Conservation (phyloP, 2,113 vertebrate species). For the Solea solea region DNA sequence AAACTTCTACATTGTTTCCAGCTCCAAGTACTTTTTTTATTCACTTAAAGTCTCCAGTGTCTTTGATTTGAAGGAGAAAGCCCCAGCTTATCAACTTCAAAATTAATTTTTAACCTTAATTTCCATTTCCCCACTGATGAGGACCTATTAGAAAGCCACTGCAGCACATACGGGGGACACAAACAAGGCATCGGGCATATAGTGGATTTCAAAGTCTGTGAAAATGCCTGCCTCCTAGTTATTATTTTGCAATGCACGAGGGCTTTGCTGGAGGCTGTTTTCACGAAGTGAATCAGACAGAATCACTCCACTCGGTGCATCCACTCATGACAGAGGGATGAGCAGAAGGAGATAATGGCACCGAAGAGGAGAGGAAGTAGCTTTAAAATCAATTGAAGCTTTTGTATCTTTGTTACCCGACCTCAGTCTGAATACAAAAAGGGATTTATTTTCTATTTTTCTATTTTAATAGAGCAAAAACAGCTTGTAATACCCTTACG, state of each 20-base stretch:
- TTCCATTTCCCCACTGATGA: too few species aligned
- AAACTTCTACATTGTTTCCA: too few species aligned
- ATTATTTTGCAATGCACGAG: conserved; percentile 49
- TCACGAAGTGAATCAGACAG: conserved; percentile 69
- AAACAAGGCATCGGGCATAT: conserved; percentile 20
- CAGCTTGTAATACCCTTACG: background rate
- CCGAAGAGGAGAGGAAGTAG: conserved; percentile 52
- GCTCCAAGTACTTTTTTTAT: too few species aligned
- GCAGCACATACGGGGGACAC: background rate
- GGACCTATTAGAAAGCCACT: too few species aligned
- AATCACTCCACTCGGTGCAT: conserved; percentile 68
- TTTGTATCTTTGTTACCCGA: conserved; percentile 40
- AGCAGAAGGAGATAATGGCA: conserved; percentile 45
- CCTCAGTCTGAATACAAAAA: conserved; percentile 20
- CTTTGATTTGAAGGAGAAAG: too few species aligned
- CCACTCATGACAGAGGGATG: conserved; percentile 61
- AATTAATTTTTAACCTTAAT: too few species aligned
- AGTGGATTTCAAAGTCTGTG: conserved; percentile 39
- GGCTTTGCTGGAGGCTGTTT: conserved; percentile 66
- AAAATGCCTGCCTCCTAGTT: conserved; percentile 60
- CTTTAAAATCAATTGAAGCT: conserved; percentile 58
- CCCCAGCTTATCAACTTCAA: too few species aligned
- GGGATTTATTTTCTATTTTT: conserved; percentile 5
- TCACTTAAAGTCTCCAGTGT: too few species aligned
- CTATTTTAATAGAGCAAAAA: background rate